Conservation (phyloP, 2,113 vertebrate species). For the Calypte anna region DNA sequence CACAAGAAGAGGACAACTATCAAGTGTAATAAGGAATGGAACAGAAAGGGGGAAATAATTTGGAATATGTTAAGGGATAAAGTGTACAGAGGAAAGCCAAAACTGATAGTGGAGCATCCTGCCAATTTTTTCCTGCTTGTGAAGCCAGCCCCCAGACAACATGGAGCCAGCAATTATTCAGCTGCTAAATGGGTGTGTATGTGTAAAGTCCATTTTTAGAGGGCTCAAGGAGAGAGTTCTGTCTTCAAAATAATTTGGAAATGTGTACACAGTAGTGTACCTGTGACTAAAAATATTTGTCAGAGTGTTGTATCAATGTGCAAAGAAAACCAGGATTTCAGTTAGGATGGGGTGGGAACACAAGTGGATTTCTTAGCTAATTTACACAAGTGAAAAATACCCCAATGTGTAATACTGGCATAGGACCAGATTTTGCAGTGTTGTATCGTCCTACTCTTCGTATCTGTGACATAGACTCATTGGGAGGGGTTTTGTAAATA, state of each 20-base stretch:
- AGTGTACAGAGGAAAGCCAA: neutral
- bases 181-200: neutral
- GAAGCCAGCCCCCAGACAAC: neutral
- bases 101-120: neutral
- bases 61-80: neutral
- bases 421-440: neutral
- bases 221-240: neutral
- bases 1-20: neutral
- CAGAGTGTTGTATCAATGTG: neutral
- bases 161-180: conserved; percentile 14
- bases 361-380: neutral
- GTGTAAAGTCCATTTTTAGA: neutral
- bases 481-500: neutral
- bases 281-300: neutral
- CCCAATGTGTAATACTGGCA: neutral
- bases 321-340: neutral
- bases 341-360: neutral
- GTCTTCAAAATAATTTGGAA: neutral
- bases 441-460: neutral
- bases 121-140: neutral
- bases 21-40: neutral
- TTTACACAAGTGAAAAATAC: neutral
- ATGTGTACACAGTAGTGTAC: neutral
- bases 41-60: neutral
- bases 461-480: neutral